phyloP scores from a whole-genome alignment of 2,888 invertebrate species.

The Epiblema foenella region DNA sequence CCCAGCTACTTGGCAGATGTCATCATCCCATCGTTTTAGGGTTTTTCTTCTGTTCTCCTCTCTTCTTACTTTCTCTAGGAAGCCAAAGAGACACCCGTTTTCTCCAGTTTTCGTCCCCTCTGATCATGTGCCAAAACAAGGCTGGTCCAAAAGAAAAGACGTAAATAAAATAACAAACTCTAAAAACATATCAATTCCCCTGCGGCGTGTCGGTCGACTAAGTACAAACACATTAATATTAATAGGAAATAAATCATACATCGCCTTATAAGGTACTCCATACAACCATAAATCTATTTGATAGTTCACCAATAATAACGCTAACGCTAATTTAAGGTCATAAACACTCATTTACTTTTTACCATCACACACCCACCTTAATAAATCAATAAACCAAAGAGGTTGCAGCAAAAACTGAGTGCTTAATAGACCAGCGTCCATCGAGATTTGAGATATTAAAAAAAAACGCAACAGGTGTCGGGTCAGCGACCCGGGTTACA shows the following conservation, averaged over 20 bases:
- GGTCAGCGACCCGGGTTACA: constrained; percentile 66
- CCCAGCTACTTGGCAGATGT: no score
- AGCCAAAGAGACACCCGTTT: no score
- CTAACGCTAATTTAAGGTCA: background rate
- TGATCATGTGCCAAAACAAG: no score
- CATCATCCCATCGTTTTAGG: no score
- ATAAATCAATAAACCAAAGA: constrained; percentile 71
- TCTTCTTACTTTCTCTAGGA: no score
- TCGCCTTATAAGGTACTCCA: background rate
- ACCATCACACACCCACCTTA: constrained; percentile 37
- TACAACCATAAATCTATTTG: constrained; percentile 1
- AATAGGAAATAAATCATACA: background rate
- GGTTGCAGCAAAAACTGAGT: constrained; percentile 66
- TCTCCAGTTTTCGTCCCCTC: no score
- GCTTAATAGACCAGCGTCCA: constrained; percentile 70
- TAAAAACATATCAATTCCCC: no score
- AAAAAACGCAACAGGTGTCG: constrained; percentile 68
- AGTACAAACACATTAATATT: background rate
- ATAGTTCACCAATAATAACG: background rate
- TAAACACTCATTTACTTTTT: constrained; percentile 18
- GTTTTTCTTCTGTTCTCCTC: no score
- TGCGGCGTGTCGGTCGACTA: no score
- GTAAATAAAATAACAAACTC: no score
- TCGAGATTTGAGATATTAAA: constrained; percentile 41
- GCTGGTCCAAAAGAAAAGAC: no score